Base-by-base conservation (phyloP, 2,113 vertebrate genomes). In the Ranitomeya imitator region DNA sequence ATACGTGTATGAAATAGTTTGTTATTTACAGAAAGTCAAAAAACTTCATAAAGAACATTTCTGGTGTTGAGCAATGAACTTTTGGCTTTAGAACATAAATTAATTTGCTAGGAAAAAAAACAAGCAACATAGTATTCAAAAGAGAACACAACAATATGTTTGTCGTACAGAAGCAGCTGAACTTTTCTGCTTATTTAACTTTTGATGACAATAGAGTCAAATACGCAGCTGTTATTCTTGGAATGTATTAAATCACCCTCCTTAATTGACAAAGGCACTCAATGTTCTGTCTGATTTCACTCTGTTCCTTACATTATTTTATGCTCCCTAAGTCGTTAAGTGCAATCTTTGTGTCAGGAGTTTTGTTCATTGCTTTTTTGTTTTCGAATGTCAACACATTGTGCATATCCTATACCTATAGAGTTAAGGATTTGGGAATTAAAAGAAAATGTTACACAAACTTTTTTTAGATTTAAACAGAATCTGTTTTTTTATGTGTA, bases 171-270 rank as follows among this genome's bases (percentile, higher is more conserved):
- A 52, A 76, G 45, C n/a, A 83, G 61, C 13, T 18, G 21, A 45
- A 83, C 45, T 69, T 67, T 69, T 67, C 63, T n/a, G 81, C 81
- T 83, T 63, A 54, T 83, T 52, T 67, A 83, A 52, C 61, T n/a
- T 60, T 80, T n/a, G 73, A 51, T 16, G 73, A 76, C 73, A 52
- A 76, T 80, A 15, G 54, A 80, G 54, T 80, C 23, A 59, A 79
- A 79, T 6, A 80, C 59, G 10, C 37, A 84, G 45, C 63, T 69
- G 63, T 21, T 84, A 71, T 69, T 85, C 55, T 63, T 85, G 71
- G 55, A 85, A 85, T 57, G n/a, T 77, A 16, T 76, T 61, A 51
- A 76, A 19, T 61, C 59, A 4, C 21, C 71, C 52, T 14, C 45
- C 54, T 31, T 13, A 65, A 26, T 7, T 60, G 51, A 52, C 51